These are phyloP conservation scores for Terrapene triunguis DNA, from an alignment of 2,113 vertebrate species.

Conservation along the genomic window DNA sequence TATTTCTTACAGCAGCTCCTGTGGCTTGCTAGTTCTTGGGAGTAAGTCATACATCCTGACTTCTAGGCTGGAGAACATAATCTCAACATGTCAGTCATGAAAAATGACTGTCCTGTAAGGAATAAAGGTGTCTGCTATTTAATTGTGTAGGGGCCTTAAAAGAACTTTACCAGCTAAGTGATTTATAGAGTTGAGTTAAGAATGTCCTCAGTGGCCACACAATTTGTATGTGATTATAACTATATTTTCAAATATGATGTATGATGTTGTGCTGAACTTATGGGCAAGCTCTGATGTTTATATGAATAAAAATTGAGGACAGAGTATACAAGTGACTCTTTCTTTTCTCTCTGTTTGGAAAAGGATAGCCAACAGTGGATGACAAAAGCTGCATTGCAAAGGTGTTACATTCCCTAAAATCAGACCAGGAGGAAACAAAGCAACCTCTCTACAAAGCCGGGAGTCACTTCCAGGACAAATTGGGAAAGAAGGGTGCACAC, in stretches of 20 bases:
- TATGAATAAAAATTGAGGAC: background rate
- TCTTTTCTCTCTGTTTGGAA: background rate
- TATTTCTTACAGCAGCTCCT: background rate
- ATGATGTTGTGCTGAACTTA: background rate
- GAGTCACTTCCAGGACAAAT: background rate
- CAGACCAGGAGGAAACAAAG: background rate
- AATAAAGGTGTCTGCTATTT: background rate
- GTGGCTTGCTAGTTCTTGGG: background rate
- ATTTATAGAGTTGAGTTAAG: background rate
- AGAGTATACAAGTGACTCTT: background rate
- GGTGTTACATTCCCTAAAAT: background rate
- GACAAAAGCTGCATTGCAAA: background rate
- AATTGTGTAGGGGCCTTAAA: background rate
- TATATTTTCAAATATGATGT: background rate
- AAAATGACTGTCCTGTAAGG: background rate
- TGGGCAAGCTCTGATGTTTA: background rate
- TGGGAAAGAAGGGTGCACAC: background rate
- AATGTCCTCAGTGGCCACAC: background rate
- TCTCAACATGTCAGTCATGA: background rate
- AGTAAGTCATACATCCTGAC: background rate
- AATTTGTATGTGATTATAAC: background rate
- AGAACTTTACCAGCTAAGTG: background rate
- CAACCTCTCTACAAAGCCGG: background rate
- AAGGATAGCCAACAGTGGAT: background rate
- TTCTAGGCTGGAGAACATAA: background rate